Conservation (phyloP, 2,797 vertebrate species). For the Rousettus madagascariensis region DNA sequence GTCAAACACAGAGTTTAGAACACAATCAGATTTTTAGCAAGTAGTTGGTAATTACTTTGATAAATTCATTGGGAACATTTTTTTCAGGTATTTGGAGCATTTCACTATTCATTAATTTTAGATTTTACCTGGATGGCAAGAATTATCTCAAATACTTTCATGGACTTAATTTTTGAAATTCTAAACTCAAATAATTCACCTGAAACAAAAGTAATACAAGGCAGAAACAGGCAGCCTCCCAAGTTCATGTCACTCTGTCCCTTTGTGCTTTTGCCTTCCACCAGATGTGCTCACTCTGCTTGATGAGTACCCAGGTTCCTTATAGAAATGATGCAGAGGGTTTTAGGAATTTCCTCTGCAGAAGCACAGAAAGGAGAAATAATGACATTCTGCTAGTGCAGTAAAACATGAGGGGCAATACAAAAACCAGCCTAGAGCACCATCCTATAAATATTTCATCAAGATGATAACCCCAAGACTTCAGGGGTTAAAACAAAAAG, state of each 20-base stretch:
- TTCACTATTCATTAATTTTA: background rate
- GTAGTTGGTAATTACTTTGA: background rate
- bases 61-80: background rate
- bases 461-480: conserved; percentile 3
- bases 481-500: conserved; percentile 7
- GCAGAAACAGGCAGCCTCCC: background rate
- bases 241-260: background rate
- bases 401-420: background rate
- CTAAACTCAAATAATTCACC: background rate
- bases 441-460: background rate
- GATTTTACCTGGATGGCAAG: background rate
- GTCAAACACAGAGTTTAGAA: background rate
- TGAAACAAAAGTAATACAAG: background rate
- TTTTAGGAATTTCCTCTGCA: conserved; percentile 41
- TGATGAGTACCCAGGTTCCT: background rate
- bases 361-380: background rate
- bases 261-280: background rate
- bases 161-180: background rate
- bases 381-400: background rate
- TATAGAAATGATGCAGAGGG: background rate
- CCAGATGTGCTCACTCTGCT: background rate
- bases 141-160: background rate
- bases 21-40: background rate
- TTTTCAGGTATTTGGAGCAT: background rate
- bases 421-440: background rate